A percentile compares a stretch with the other conserved stretches of the same genome.
phyloP scores from a whole-genome alignment of 2,113 vertebrate genomes.

The Ciconia stormi region DNA sequence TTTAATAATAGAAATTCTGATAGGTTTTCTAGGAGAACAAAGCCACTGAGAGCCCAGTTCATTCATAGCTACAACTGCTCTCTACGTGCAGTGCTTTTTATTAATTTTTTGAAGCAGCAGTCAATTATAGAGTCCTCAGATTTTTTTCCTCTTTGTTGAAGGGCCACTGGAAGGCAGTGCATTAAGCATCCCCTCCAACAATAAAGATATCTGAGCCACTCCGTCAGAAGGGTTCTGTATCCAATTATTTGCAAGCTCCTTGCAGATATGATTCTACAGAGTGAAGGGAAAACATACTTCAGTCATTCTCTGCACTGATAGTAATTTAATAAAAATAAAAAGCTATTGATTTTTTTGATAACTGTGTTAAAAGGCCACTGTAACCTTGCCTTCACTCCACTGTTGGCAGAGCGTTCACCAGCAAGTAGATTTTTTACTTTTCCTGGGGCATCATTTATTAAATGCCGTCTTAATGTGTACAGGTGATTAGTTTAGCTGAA shows the following conservation, averaged over 20 bases:
- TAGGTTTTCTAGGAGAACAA: constrained; percentile 31
- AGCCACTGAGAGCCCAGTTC: background rate
- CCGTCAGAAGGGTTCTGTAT: background rate
- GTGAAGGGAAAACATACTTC: constrained; percentile 43
- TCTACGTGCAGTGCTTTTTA: background rate
- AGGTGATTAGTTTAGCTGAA: constrained; percentile 44
- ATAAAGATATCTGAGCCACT: constrained; percentile 5
- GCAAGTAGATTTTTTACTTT: constrained; percentile 6
- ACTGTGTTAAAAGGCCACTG: constrained; percentile 33
- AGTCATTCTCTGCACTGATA: constrained; percentile 23
- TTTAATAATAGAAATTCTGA: constrained; percentile 29
- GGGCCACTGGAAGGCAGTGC: background rate
- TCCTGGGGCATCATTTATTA: constrained; percentile 22
- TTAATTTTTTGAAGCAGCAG: constrained; percentile 37
- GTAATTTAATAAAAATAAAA: constrained; percentile 65
- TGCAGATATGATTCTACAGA: constrained; percentile 12
- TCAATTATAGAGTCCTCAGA: constrained; percentile 29
- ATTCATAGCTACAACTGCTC: constrained; percentile 7
- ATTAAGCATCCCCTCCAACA: background rate
- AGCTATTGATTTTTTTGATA: constrained; percentile 47
- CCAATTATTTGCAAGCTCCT: constrained; percentile 42
- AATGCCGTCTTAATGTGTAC: constrained; percentile 29
- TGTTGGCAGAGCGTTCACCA: background rate
- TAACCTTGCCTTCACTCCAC: background rate
- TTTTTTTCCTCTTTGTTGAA: background rate